A percentile compares a stretch with the other conserved stretches of the same genome.
Evolutionary conservation across 2,113 vertebrate species (phyloP).

Genomic region (Catharus minimus): DNA sequence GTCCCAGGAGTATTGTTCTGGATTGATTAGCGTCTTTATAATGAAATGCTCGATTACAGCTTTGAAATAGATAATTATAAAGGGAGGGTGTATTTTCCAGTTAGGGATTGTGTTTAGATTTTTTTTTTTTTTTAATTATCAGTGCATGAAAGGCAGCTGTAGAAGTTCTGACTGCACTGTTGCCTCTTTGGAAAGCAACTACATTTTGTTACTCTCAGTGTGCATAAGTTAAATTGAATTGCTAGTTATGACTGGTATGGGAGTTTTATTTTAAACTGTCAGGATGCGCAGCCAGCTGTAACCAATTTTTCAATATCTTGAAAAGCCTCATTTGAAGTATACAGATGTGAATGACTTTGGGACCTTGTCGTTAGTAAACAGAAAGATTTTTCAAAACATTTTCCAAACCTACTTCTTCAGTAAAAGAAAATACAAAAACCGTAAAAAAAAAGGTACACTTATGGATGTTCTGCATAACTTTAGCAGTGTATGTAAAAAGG

Average conservation of each 20-base stretch:
- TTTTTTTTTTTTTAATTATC: constrained; percentile 55
- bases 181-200: constrained; percentile 6
- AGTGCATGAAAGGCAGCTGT: constrained; percentile 50
- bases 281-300: constrained; percentile 34
- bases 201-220: constrained; percentile 16
- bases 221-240: constrained; percentile 48
- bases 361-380: not conserved
- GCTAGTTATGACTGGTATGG: constrained; percentile 29
- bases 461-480: not conserved
- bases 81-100: constrained; percentile 35
- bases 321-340: constrained; percentile 40
- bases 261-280: constrained; percentile 46
- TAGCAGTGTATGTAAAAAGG: not conserved
- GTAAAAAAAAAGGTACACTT: not conserved
- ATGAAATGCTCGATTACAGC: constrained; percentile 58
- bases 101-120: constrained; percentile 45
- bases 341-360: constrained; percentile 1
- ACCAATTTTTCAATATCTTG: constrained; percentile 46
- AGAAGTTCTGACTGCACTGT: constrained; percentile 31
- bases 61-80: constrained; percentile 67
- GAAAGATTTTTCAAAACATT: not conserved
- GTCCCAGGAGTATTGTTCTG: constrained; percentile 49
- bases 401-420: not conserved
- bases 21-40: constrained; percentile 42
- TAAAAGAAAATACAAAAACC: not conserved